A percentile compares a stretch with the other conserved stretches of the same genome.
These are phyloP conservation scores for Anabas testudineus DNA, from an alignment of 2,797 vertebrate species.

Conservation along the genomic window DNA sequence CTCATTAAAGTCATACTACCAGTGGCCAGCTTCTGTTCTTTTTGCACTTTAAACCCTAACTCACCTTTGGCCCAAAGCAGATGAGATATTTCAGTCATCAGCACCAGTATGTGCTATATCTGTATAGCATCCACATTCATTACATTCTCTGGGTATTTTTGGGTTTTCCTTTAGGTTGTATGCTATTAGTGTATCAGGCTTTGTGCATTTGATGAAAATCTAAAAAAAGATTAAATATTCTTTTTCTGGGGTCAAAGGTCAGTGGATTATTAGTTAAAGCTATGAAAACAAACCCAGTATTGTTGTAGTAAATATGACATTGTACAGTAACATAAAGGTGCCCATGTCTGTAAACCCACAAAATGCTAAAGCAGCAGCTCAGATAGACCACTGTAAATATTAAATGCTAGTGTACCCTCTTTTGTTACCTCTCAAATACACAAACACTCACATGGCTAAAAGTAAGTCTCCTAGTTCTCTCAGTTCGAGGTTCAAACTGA, in stretches of 20 bases:
- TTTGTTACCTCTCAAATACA: constrained; percentile 29
- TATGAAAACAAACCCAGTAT: neutral
- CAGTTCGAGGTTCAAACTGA: constrained; percentile 27
- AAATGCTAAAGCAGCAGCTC: constrained; percentile 12
- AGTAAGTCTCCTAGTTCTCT: neutral
- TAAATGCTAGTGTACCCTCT: constrained; percentile 21
- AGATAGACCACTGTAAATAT: constrained; percentile 1
- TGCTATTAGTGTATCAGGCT: neutral
- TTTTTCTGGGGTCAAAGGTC: constrained; percentile 39
- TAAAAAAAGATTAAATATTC: neutral
- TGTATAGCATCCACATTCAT: neutral
- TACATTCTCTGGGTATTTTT: neutral
- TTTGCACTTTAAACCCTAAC: too few species aligned
- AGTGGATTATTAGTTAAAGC: constrained; percentile 8
- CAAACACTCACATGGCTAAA: constrained; percentile 16
- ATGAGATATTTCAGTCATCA: too few species aligned
- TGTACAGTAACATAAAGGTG: too few species aligned
- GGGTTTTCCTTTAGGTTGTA: neutral
- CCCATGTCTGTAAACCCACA: constrained; percentile 4
- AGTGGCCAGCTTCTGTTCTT: too few species aligned
- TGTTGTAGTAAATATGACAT: constrained; percentile 34
- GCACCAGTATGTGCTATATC: too few species aligned
- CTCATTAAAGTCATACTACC: neutral
- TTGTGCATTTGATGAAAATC: neutral
- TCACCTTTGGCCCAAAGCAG: too few species aligned